Percentiles rank a stretch among this genome's conserved stretches.
Conservation (phyloP, 2,888 invertebrate species). For the Agonopterix arenella region DNA sequence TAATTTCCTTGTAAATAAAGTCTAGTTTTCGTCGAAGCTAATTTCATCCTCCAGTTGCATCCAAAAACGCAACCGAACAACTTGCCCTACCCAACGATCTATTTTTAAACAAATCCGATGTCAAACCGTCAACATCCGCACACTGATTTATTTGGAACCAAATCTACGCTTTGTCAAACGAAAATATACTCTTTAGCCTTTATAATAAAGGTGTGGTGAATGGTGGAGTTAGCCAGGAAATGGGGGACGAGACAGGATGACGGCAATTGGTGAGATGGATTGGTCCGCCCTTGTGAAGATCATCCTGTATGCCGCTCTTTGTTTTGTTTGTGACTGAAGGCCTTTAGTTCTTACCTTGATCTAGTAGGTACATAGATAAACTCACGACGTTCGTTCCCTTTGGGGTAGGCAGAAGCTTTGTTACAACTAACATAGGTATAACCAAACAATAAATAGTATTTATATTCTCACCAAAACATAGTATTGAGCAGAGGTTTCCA, state of each 20-base stretch:
- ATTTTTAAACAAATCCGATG: conserved; percentile 19
- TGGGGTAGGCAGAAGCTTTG: no score
- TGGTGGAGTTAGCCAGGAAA: conserved; percentile 34
- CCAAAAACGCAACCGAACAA: no score
- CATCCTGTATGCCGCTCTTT: conserved; percentile 36
- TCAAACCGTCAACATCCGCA: conserved; percentile 25
- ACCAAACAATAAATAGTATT: no score
- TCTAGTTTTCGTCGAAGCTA: no score
- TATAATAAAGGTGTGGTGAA: conserved; percentile 17
- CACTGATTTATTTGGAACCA: conserved; percentile 24
- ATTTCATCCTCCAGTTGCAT: no score
- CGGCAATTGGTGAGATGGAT: conserved; percentile 49
- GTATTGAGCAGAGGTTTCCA: no score
- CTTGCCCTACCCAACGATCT: neutral
- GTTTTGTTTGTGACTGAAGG: neutral
- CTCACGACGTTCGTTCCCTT: no score
- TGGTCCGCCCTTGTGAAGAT: conserved; percentile 50
- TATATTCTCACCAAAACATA: no score
- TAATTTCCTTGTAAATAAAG: no score
- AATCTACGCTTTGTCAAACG: conserved; percentile 4
- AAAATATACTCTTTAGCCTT: conserved; percentile 19
- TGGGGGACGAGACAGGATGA: conserved; percentile 54
- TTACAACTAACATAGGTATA: no score
- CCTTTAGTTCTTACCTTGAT: no score
- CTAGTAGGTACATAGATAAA: no score